phyloP scores from a whole-genome alignment of 2,888 invertebrate genomes.

The Ochropleura leucogaster region DNA sequence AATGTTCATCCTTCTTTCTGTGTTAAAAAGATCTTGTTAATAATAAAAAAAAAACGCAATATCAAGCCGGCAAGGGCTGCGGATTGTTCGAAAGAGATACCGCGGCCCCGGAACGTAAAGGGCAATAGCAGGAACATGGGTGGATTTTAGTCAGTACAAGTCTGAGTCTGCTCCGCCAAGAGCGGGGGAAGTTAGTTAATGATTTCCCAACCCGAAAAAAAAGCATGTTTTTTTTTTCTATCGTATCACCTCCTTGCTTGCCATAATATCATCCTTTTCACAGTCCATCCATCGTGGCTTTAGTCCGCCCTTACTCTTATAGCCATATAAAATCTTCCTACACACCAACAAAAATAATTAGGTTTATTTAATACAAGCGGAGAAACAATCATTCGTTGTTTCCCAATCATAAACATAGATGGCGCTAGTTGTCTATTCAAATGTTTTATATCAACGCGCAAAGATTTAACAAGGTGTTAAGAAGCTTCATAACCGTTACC shows the following conservation, averaged over 20 bases:
- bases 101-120: no score
- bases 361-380: not conserved
- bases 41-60: no score
- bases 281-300: not conserved
- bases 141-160: no score
- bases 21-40: no score
- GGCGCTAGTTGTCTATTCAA: conserved; percentile 64
- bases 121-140: no score
- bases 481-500: no score
- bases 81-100: no score
- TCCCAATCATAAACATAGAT: conserved; percentile 67
- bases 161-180: no score
- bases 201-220: no score
- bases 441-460: not conserved
- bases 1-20: no score
- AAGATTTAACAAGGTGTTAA: not conserved
- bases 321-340: not conserved
- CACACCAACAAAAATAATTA: not conserved
- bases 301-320: not conserved
- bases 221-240: not conserved
- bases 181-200: no score
- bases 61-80: no score
- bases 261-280: not conserved
- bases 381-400: conserved; percentile 22
- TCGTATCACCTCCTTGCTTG: not conserved